Evolutionary conservation across 2,888 invertebrate species (phyloP).

Genomic region (Sesia apiformis): DNA sequence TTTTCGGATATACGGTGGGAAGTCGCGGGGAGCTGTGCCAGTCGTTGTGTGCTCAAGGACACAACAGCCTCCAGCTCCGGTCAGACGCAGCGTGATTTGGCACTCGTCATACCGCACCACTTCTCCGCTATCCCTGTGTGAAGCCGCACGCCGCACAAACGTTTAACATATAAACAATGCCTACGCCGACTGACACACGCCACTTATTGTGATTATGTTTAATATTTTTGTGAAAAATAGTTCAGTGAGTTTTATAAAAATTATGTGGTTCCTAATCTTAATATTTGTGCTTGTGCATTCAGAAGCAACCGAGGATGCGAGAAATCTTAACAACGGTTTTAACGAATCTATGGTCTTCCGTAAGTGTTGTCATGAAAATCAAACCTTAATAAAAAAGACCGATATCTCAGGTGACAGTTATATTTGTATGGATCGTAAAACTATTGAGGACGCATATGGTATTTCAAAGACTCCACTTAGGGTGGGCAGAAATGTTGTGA

Average conservation of each 20-base stretch:
- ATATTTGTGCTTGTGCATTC: conserved; percentile 26
- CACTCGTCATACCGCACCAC: conserved; percentile 6
- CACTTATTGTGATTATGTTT: conserved; percentile 43
- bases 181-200: conserved; percentile 37
- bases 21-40: conserved; percentile 12
- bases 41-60: conserved; percentile 37
- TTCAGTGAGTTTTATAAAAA: conserved; percentile 15
- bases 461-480: conserved; percentile 33
- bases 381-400: conserved; percentile 42
- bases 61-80: conserved; percentile 47
- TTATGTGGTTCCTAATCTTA: conserved; percentile 41
- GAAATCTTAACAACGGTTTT: conserved; percentile 3
- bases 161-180: conserved; percentile 36
- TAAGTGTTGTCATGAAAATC: conserved; percentile 49
- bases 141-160: conserved; percentile 7
- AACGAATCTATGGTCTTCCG: conserved; percentile 33
- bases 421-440: conserved; percentile 37
- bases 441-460: conserved; percentile 25
- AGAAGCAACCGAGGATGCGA: conserved; percentile 17
- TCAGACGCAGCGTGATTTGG: conserved; percentile 35
- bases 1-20: conserved; percentile 7
- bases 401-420: conserved; percentile 21
- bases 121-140: conserved; percentile 6
- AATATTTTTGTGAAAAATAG: conserved; percentile 13
- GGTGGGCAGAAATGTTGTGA: conserved; percentile 28